These are phyloP conservation scores for Ictalurus punctatus DNA, from an alignment of 2,113 vertebrate genomes.

Conservation along the genomic window DNA sequence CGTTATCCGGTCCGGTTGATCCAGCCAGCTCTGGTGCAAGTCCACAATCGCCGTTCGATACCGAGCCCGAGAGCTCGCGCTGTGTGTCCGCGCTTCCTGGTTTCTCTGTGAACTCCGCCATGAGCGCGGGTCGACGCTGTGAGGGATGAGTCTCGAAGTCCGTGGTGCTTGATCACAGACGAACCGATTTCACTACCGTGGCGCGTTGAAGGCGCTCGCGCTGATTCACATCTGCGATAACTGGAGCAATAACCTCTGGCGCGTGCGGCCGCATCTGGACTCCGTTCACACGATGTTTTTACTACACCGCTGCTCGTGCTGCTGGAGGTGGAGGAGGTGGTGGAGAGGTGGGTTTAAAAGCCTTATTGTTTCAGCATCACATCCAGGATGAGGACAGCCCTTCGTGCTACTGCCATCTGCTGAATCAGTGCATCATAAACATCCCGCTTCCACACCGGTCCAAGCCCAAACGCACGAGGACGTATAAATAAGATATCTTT, in stretches of 20 bases:
- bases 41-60: conserved; percentile 27
- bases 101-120: conserved; percentile 34
- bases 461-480: background rate
- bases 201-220: background rate
- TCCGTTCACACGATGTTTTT: conserved; percentile 6
- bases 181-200: background rate
- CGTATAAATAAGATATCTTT: background rate
- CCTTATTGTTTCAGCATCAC: conserved; percentile 48
- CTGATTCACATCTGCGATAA: background rate
- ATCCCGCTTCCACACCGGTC: background rate
- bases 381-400: conserved; percentile 24
- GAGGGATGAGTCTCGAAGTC: background rate
- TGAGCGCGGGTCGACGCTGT: background rate
- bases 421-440: conserved; percentile 35
- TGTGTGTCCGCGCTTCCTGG: conserved; percentile 12
- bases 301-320: background rate
- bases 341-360: conserved; percentile 17
- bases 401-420: conserved; percentile 55
- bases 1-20: conserved; percentile 1
- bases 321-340: background rate
- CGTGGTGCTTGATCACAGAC: background rate
- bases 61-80: conserved; percentile 1
- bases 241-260: conserved; percentile 11
- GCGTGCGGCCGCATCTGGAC: conserved; percentile 29
- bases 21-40: background rate